A percentile compares a stretch with the other conserved stretches of the same genome.
Evolutionary conservation across 2,797 vertebrate genomes (phyloP).

Genomic region (Parotocinclus haroldoi): DNA sequence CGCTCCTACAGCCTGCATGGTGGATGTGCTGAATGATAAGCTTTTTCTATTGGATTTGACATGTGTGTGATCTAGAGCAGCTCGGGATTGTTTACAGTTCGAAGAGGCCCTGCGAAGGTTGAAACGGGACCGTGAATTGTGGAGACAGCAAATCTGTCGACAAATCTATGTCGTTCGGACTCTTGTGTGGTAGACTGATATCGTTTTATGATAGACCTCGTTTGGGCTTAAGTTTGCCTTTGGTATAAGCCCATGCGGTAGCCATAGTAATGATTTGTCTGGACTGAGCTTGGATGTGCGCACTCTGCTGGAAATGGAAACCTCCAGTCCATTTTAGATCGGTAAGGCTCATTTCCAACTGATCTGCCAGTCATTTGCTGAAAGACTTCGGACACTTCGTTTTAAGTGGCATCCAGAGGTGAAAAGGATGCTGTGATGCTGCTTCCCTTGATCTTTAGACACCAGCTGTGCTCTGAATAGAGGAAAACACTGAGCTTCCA

Average conservation of each 20-base stretch:
- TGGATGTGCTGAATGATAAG: constrained; percentile 21
- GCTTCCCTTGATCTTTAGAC: constrained; percentile 29
- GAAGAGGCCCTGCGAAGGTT: constrained; percentile 50
- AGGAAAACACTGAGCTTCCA: constrained; percentile 32
- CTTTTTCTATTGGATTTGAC: constrained; percentile 15
- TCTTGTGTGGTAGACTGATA: background rate
- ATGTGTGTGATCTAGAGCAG: constrained; percentile 19
- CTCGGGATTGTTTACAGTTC: constrained; percentile 28
- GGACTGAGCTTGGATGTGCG: constrained; percentile 28
- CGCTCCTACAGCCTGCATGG: background rate
- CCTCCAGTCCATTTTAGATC: constrained; percentile 29
- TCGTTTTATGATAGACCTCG: background rate
- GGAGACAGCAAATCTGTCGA: too few relatives aligned
- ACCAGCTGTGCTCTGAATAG: constrained; percentile 26
- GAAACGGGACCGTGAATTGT: constrained; percentile 28
- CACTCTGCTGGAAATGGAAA: constrained; percentile 40
- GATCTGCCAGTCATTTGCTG: background rate
- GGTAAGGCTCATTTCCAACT: constrained; percentile 2
- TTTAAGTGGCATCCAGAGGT: constrained; percentile 25
- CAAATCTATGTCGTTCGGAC: too few relatives aligned
- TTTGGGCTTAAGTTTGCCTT: background rate
- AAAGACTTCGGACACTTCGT: constrained; percentile 8
- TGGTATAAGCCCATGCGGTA: constrained; percentile 4
- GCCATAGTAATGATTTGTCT: constrained; percentile 24
- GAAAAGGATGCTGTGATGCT: constrained; percentile 13